Evolutionary conservation across 2,797 vertebrate species (phyloP).

Genomic region (Austrolebias charrua): DNA sequence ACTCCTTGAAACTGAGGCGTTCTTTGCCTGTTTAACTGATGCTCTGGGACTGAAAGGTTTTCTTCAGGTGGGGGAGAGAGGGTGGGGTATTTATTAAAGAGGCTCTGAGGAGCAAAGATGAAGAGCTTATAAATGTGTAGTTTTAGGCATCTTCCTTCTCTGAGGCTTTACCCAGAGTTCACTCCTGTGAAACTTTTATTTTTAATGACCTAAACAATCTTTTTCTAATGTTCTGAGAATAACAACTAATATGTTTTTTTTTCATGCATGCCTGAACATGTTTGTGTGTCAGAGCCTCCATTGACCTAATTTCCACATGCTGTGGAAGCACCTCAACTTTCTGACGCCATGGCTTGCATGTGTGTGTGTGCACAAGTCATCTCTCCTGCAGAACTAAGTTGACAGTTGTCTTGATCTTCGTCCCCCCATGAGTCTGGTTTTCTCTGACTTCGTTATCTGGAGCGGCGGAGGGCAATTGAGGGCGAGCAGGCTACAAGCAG

Average conservation of each 20-base stretch:
- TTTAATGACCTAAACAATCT: constrained; percentile 15
- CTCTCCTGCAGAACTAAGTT: constrained; percentile 48
- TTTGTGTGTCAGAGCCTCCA: constrained; percentile 28
- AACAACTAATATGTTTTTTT: constrained; percentile 31
- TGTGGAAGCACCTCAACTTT: constrained; percentile 48
- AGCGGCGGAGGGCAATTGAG: constrained; percentile 47
- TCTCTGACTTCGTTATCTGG: constrained; percentile 58
- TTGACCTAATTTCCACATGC: constrained; percentile 72
- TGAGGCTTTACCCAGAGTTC: constrained; percentile 39
- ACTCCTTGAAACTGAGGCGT: constrained; percentile 41
- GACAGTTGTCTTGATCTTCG: constrained; percentile 64
- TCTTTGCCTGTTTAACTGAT: constrained; percentile 62
- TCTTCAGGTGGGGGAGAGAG: constrained; percentile 51
- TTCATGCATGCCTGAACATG: constrained; percentile 17
- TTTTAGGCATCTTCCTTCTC: constrained; percentile 37
- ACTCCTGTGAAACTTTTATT: constrained; percentile 32
- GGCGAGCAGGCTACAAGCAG: constrained; percentile 52
- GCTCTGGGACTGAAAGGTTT: constrained; percentile 39
- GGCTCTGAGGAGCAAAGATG: constrained; percentile 53
- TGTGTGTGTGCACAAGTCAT: constrained; percentile 36
- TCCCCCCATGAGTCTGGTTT: constrained; percentile 57
- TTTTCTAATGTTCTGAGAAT: constrained; percentile 19
- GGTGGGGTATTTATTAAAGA: constrained; percentile 57
- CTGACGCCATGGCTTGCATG: constrained; percentile 34
- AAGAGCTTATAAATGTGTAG: constrained; percentile 55